A percentile compares a stretch with the other conserved stretches of the same genome.
Conservation (phyloP, 1,140 invertebrate genomes). For the Gerris buenoi region DNA sequence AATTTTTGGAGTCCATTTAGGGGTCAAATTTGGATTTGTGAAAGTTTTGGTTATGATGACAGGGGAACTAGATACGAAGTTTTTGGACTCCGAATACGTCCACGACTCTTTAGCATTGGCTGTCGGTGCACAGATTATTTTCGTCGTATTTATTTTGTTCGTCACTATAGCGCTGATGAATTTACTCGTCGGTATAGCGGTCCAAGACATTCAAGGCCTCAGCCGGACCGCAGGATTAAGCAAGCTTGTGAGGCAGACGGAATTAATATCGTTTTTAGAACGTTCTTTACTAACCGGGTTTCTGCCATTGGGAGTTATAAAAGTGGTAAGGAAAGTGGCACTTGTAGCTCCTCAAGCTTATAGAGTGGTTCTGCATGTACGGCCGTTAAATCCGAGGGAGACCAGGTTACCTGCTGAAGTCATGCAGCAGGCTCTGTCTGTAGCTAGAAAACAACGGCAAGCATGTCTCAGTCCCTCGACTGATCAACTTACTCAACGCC, state of each 20-base stretch:
- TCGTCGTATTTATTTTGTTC: conserved; percentile 54
- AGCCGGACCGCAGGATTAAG: conserved; percentile 59
- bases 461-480: background rate
- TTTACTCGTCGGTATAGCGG: conserved; percentile 59
- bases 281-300: conserved; percentile 50
- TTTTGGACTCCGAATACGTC: conserved; percentile 43
- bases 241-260: conserved; percentile 59
- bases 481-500: background rate
- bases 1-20: too few species aligned
- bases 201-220: conserved; percentile 60
- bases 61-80: conserved; percentile 59
- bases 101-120: conserved; percentile 44
- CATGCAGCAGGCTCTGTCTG: conserved; percentile 53
- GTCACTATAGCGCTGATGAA: conserved; percentile 72
- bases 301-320: conserved; percentile 46
- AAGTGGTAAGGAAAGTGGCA: conserved; percentile 54
- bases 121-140: conserved; percentile 54
- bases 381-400: conserved; percentile 62
- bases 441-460: conserved; percentile 43
- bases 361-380: conserved; percentile 57
- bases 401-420: conserved; percentile 59
- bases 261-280: conserved; percentile 58
- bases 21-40: conserved; percentile 60
- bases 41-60: conserved; percentile 82
- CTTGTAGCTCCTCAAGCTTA: conserved; percentile 59